These are phyloP conservation scores for Dascyllus trimaculatus DNA, from an alignment of 2,113 vertebrate species.

Conservation along the genomic window DNA sequence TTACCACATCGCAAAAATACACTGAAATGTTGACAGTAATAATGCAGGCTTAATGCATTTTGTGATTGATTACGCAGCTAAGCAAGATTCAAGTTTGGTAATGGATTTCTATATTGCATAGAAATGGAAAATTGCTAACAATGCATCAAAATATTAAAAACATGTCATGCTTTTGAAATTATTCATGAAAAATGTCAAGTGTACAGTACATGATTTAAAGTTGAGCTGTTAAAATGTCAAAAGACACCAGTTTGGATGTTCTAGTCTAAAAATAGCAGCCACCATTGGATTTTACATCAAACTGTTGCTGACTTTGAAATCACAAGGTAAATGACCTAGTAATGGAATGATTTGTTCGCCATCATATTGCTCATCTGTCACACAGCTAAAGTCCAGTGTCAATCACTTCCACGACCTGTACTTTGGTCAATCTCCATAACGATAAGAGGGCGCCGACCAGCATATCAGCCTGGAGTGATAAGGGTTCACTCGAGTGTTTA, in stretches of 20 bases:
- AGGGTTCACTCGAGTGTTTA: constrained; percentile 70
- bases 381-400: constrained; percentile 66
- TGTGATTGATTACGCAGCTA: neutral
- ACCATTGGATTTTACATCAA: neutral
- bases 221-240: neutral
- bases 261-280: constrained; percentile 38
- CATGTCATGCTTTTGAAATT: neutral
- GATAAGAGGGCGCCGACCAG: constrained; percentile 60
- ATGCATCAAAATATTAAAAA: neutral
- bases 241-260: neutral
- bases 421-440: constrained; percentile 72
- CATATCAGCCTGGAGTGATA: constrained; percentile 72
- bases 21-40: too few relatives aligned
- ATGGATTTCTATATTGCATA: neutral
- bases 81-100: neutral
- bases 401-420: constrained; percentile 60
- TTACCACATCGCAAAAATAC: too few relatives aligned
- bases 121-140: neutral
- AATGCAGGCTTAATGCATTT: neutral
- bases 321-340: constrained; percentile 30
- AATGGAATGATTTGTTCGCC: constrained; percentile 17
- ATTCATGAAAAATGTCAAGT: neutral
- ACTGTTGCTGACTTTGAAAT: constrained; percentile 27
- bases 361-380: constrained; percentile 42
- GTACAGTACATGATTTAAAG: neutral